phyloP scores from a whole-genome alignment of 1,140 invertebrate genomes.

The Aphidius gifuensis region DNA sequence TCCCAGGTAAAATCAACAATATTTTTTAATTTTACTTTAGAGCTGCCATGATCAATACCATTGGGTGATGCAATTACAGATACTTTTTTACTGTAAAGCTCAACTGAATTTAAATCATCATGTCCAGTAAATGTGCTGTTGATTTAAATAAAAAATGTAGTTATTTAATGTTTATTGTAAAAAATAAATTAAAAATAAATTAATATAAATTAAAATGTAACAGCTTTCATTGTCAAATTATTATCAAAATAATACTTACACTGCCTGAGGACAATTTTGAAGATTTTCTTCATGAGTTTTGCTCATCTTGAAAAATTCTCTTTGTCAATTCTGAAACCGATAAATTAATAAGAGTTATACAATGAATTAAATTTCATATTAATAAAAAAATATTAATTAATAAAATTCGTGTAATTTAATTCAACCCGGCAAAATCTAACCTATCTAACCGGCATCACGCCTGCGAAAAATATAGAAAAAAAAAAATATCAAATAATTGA shows the following conservation, averaged over 20 bases:
- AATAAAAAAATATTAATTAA: not conserved
- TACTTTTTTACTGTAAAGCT: conserved; percentile 68
- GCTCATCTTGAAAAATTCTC: conserved; percentile 35
- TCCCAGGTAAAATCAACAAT: conserved; percentile 94
- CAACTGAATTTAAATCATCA: conserved; percentile 67
- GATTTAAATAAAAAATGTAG: conserved; percentile 13
- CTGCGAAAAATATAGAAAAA: not conserved
- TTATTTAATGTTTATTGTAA: conserved; percentile 3
- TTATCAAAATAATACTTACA: conserved; percentile 36
- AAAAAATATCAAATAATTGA: too few species aligned
- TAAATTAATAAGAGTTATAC: not conserved
- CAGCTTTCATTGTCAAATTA: not conserved
- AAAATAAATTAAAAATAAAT: not conserved
- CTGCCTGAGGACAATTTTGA: conserved; percentile 36
- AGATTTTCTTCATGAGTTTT: conserved; percentile 39
- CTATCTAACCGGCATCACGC: conserved; percentile 24
- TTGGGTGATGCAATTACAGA: conserved; percentile 68
- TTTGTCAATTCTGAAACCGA: conserved; percentile 9
- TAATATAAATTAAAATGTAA: not conserved
- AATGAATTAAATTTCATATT: not conserved
- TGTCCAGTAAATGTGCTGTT: conserved; percentile 66
- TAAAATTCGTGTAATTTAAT: not conserved
- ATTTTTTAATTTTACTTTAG: conserved; percentile 86
- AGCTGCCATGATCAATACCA: conserved; percentile 71
- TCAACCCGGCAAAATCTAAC: conserved; percentile 18